Percentiles rank a stretch among this genome's conserved stretches.
These are phyloP conservation scores for Metallyticus violacea DNA, from an alignment of 2,888 invertebrate genomes.

Conservation along the genomic window DNA sequence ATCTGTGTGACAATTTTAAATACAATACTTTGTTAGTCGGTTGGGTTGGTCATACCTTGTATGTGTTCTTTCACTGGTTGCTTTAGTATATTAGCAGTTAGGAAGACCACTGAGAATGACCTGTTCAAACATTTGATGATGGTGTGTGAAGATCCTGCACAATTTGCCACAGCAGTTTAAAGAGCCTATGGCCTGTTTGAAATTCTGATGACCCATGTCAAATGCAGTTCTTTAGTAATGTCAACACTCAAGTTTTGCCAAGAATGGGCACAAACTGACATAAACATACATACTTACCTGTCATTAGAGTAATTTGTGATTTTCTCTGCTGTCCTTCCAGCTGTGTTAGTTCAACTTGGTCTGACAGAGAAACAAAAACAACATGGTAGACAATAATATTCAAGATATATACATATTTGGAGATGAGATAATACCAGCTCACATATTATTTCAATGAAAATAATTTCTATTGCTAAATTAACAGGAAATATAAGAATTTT, in stretches of 20 bases:
- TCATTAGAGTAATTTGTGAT: neutral
- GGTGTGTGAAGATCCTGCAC: neutral
- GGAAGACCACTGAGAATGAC: no score
- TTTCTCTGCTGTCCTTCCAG: neutral
- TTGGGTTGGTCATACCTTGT: no score
- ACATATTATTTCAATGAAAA: neutral
- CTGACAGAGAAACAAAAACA: conserved; percentile 14
- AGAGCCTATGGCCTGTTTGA: neutral
- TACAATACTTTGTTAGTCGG: no score
- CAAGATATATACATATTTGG: neutral
- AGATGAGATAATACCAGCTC: neutral
- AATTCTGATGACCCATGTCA: neutral
- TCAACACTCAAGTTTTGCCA: neutral
- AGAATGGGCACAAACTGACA: neutral
- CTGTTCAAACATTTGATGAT: neutral
- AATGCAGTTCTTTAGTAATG: neutral
- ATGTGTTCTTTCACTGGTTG: no score
- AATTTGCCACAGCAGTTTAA: neutral
- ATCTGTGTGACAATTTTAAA: no score
- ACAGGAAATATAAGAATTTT: neutral
- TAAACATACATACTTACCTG: neutral
- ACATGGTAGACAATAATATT: neutral
- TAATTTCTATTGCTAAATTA: neutral
- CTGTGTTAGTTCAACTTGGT: conserved; percentile 7
- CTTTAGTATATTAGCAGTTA: no score